Base-by-base conservation (phyloP, 1,140 invertebrate species). In the Bombus waltoni region DNA sequence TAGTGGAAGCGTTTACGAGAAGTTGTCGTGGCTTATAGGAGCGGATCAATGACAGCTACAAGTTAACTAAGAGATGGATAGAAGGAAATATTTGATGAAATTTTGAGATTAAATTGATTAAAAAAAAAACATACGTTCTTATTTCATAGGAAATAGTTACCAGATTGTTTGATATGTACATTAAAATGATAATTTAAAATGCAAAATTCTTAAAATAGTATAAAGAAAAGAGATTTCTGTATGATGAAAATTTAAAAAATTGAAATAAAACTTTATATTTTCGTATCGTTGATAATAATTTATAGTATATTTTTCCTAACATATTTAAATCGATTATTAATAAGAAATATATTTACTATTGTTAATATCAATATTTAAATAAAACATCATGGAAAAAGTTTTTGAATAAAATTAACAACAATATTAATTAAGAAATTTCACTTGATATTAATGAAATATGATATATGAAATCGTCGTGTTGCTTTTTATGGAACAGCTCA, bases 1-100 rank as follows among this genome's bases (percentile, higher is more conserved):
- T 65, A 81, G 80, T 88, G 73, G 82, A 83, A 80, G 72, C 77
- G 73, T 76, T 73, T 84, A 89, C 79, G 70, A 86, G 59, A 59
- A 76, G 65, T 66, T 86, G 77, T 88, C 65, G 80, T 77, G 81
- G 66, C 62, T 83, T 72, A 87, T 89, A 90, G 81, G 81, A 90
- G 81, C 76, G 84, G 88, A 92, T 91, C 90, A 92, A 92, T 91
- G 89, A 82, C 83, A 89, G 65, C 83, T 57, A 74, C 73, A 65
- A 86, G 81, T 77, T 83, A 73, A 87, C 73, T 78, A 82, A 82
- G 40, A n/a, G 28, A 70, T n/a, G 62, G 25, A 75, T 77, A 66
- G 15, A 68, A 38, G 65, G 40, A n/a, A 42, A 76, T 35, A 42
- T 42, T 68, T 78, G 6, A 28, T 42, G 13, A 66, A 77, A 74